Base-by-base conservation (phyloP, 2,113 vertebrate species). In the Burhinus oedicnemus region DNA sequence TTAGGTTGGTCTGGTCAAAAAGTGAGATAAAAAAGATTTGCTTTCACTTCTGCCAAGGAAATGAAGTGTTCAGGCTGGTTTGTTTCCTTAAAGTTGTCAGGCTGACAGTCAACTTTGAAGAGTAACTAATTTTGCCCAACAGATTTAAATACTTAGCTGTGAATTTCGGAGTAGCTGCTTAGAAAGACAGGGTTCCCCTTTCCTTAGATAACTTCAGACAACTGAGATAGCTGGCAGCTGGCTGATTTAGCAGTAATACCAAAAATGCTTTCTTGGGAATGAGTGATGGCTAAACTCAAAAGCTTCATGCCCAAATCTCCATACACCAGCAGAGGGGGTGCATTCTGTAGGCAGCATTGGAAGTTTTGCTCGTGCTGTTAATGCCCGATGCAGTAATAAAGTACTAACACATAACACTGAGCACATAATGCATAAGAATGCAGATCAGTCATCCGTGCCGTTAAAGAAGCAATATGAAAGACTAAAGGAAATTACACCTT, bases 321-420 rank as follows among this genome's bases (percentile, higher is more conserved):
- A 2, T 1, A 23, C 13, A 11, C 3, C 49, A 77, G 54, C 55
- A 83, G 47, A 34, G 23, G 47, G 9, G 19, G 15, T 15, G 11
- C n/a, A 9, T 47, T 66, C 27, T 65, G 22, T 11, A 58, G 22
- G 44, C 49, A 77, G 8, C 21, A 20, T 5, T 21, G 15, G 5
- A 32, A 12, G 22, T 52, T 55, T 45, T 66, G 34, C 40, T 80
- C 1, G 0, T 18, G 40, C 34, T 78, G 57, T 27, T n/a, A 47
- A 29, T 49, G 42, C 44, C 72, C 0, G 0, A 66, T 51, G 49
- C 26, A 55, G 26, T 30, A 80, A 12, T 20, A 17, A 66, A 34
- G 32, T n/a, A 13, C 16, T 20, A 22, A 44, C 22, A 29, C 16
- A 10, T 3, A 18, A 18, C 42, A 16, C 47, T 17, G 20, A 55